Evolutionary conservation across 2,797 vertebrate genomes (phyloP), one percentile per base, ranked within the genome.

Genomic region (Poeciliopsis infans): DNA sequence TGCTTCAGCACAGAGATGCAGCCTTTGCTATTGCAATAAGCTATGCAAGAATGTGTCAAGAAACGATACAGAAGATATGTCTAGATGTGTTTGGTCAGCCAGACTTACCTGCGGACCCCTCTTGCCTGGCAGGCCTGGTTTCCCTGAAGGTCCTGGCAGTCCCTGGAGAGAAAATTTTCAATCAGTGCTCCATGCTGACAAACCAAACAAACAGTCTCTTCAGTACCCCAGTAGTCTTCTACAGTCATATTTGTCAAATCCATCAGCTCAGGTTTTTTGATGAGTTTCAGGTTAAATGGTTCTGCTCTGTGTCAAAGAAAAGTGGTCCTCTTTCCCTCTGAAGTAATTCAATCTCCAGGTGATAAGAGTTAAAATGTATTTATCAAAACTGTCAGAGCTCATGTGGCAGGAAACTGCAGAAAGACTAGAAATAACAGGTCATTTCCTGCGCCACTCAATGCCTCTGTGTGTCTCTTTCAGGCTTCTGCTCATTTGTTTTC

Each of bases 51-150:
- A 28, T 0, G 1, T 79, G 55, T 77, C 6, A 70, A 49, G 2
- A 69, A 61, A 47, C 64, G 36, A 74, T 8, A 78, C 66, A 78
- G 74, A 33, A 11, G 78, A 85, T 71, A 59, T 71, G 23, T 25
- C 77, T 75, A 77, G 49, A 73, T 20, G 57, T 41, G 25, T 71
- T 33, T 12, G 5, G 72, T 39, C 43, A 20, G 51, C n/a, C 45
- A 83, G 51, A 97, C 97, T 96, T 94, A 99, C 98, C 95, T 96
- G 94, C 80, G 97, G 96, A 57, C 98, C 98, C 93, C 95, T 96
- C 90, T 97, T 96, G 85, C 98, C 98, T 53, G 96, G 93, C 84
- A 95, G 89, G 88, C 98, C 98, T 90, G 96, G 94, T 90, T 98
- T 96, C 79, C 98, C 98, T 2, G 97, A 96, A 85, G 97, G 95